Evolutionary conservation across 2,113 vertebrate species (phyloP), one percentile per base, ranked within the genome.

Genomic region (Amia ocellicauda): DNA sequence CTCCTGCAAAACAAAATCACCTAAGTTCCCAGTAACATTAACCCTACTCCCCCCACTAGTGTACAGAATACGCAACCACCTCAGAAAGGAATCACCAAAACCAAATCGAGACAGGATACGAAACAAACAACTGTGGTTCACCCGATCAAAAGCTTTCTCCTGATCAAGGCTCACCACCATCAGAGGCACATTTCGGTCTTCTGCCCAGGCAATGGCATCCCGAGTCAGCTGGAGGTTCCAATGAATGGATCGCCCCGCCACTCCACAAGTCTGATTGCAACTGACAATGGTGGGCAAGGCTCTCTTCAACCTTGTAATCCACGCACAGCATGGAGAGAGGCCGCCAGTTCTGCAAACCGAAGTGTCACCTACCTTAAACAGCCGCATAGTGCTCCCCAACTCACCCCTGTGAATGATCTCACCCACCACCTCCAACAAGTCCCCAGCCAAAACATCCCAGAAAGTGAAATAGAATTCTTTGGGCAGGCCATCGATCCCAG

Each of bases 141-240:
- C 63, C 24, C 42, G 17, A 22, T 65, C 53, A 31, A 58, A 58
- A 0, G 63, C 54, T 27, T 66, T 66, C n/a, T 45, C 45, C 56
- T 66, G 63, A 27, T 59, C 63, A 3, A 58, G 27, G 20, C n/a
- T 31, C 5, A 54, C 63, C 45, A 66, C 16, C 52, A 51, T 55
- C 28, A 63, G 20, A 53, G 61, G 61, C 9, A 63, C 7, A 7
- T 16, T 40, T 11, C 20, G 5, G 10, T 40, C 61, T 43, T 63
- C 50, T 14, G 40, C 61, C 28, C 61, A 63, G 13, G 28, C 31
- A 7, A 63, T 40, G 13, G 22, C 27, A 23, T 63, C 61, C 7
- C 61, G 3, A 1, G 41, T 8, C 3, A 63, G 50, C 23, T 53
- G 29, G 16, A 62, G 47, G 22, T 51, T 52, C 60, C 60, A 62